Evolutionary conservation across 2,113 vertebrate genomes (phyloP).

Genomic region (Bujurquina vittata): DNA sequence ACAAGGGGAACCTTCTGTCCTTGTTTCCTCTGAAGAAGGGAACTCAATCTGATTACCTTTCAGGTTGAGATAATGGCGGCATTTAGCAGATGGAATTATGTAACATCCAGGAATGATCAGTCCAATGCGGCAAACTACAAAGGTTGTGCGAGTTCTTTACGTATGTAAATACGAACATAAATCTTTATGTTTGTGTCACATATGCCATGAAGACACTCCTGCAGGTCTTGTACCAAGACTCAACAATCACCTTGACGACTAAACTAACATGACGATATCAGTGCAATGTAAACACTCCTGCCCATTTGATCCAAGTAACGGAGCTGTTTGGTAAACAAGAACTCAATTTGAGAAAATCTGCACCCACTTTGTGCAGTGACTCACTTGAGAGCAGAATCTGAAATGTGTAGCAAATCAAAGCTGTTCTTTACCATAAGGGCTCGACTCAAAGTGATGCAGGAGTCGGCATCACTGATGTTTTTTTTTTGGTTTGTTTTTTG

Average conservation of each 20-base stretch:
- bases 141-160: background rate
- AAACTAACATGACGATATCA: background rate
- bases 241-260: background rate
- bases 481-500: background rate
- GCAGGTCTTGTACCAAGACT: background rate
- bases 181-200: background rate
- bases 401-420: constrained; percentile 15
- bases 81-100: constrained; percentile 56
- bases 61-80: constrained; percentile 51
- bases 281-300: constrained; percentile 27
- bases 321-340: constrained; percentile 37
- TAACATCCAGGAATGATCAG: constrained; percentile 38
- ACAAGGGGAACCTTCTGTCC: constrained; percentile 29
- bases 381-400: constrained; percentile 28
- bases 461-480: background rate
- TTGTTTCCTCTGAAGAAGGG: constrained; percentile 51
- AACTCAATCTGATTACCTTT: constrained; percentile 63
- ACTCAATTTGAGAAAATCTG: constrained; percentile 37
- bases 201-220: background rate
- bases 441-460: constrained; percentile 4
- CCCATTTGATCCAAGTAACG: constrained; percentile 39
- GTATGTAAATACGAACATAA: constrained; percentile 17
- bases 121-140: constrained; percentile 15
- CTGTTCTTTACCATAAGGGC: constrained; percentile 17
- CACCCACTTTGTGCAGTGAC: constrained; percentile 38